Base-by-base conservation (phyloP, 2,113 vertebrate species). In the Notarius lentiginosus region DNA sequence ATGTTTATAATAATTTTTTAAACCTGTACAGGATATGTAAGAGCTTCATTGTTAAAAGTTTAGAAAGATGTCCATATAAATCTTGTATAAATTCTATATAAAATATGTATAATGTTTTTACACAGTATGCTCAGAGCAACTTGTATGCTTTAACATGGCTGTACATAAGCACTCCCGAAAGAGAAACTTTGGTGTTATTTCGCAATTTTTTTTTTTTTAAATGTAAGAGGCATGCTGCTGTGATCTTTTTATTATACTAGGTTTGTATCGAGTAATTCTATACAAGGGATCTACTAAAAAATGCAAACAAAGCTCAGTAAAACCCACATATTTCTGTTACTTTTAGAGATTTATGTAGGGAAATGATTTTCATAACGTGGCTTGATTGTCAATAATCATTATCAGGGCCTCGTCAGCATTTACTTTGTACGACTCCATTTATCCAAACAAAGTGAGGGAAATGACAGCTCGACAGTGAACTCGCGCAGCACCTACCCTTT, bases 61-160 rank as follows among this genome's bases (percentile, higher is more conserved):
- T 83, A 90, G 58, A 73, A 91, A 85, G 87, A 89, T 94, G 89
- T 94, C 91, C 93, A 94, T 94, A 94, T 84, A 82, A 88, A 82
- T 84, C 65, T 73, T 90, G 89, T 88, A 90, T 77, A 90, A 77
- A 90, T 84, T 92, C 91, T 94, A 93, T 94, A 93, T 90, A 90
- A 90, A 94, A 93, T 94, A 91, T 92, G 90, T 92, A 87, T 88
- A 94, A 84, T 87, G 83, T 88, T 87, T 90, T 92, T 91, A 87
- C 86, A 68, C 86, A 15, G 82, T 92, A 92, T 90, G 91, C 88
- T 91, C 89, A 84, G 86, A 84, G 83, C 89, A 88, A 92, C 88
- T 91, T 91, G 76, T 87, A 91, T 83, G 83, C 87, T 91, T 77
- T 90, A 90, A 89, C 90, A 89, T 92, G 81, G 82, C 79, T 72